Base-by-base conservation (phyloP, 2,888 invertebrate genomes). In the Eupsilia transversa region DNA sequence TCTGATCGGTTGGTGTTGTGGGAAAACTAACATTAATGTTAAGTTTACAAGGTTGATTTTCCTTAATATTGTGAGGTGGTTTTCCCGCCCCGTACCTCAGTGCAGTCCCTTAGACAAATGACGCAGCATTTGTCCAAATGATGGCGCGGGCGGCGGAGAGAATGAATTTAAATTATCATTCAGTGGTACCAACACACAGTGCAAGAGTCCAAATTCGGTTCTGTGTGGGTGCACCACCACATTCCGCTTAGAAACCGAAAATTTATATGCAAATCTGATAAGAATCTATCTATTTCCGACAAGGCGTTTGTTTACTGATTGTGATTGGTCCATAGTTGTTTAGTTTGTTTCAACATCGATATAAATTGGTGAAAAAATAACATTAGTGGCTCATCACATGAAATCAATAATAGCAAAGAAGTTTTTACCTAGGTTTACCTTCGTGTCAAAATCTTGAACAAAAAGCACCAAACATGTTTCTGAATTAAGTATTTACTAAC, bases 121-220 rank as follows among this genome's bases (percentile, higher is more conserved):
- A 95, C 93, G 93, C 93, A 94, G 94, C 96, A 96, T 96, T 96
- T 96, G 96, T 96, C 96, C 96, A 96, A 96, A 96, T 96, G 96
- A 96, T 96, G 96, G 96, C 96, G 96, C 96, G 96, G 96, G 96
- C 96, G 96, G 94, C 94, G 94, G 93, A 96, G 96, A 96, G 96
- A 96, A 96, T 96, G 96, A 96, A 96, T 96, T 96, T 96, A 96
- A 96, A 96, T 96, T 96, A 96, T 96, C 96, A 96, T 96, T 96
- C 96, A 96, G 96, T 96, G 95, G 93, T 96, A 95, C 94, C 93
- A 94, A 94, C 95, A 94, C 92, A 94, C 91, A 92, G 92, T 94
- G 92, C 92, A 92, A 92, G 91, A 93, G 92, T 92, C 94, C 93
- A 93, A 96, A 95, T 94, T 93, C 92, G 91, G 90, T 88, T 88